phyloP scores from a whole-genome alignment of 2,113 vertebrate genomes.

The Pachyramphus minor region DNA sequence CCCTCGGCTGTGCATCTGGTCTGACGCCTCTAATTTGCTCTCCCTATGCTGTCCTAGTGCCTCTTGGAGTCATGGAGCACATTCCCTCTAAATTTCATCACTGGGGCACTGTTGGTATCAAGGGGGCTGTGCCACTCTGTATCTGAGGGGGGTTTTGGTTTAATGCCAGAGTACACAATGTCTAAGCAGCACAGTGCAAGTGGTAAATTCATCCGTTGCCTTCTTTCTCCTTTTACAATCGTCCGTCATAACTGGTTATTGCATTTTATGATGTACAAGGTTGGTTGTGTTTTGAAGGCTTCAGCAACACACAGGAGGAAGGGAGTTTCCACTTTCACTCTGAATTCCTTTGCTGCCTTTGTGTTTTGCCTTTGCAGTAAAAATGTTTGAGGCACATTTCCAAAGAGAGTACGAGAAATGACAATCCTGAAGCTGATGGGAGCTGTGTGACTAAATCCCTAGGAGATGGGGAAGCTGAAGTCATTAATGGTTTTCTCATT shows the following conservation, averaged over 20 bases:
- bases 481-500: neutral
- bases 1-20: neutral
- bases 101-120: neutral
- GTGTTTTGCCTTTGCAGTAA: neutral
- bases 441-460: neutral
- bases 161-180: neutral
- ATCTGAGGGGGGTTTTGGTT: neutral
- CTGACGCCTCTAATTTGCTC: neutral
- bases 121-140: fast-evolving
- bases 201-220: neutral
- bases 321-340: neutral
- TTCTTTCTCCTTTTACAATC: neutral
- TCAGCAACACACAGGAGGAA: neutral
- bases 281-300: neutral
- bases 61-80: neutral
- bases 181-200: neutral
- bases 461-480: neutral
- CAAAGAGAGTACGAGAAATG: neutral
- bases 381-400: neutral
- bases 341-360: neutral
- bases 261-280: neutral
- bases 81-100: neutral
- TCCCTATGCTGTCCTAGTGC: neutral
- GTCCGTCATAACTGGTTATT: neutral
- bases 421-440: neutral